A percentile compares a stretch with the other conserved stretches of the same genome.
Conservation (phyloP, 1,140 invertebrate genomes). For the Tenebrio molitor region DNA sequence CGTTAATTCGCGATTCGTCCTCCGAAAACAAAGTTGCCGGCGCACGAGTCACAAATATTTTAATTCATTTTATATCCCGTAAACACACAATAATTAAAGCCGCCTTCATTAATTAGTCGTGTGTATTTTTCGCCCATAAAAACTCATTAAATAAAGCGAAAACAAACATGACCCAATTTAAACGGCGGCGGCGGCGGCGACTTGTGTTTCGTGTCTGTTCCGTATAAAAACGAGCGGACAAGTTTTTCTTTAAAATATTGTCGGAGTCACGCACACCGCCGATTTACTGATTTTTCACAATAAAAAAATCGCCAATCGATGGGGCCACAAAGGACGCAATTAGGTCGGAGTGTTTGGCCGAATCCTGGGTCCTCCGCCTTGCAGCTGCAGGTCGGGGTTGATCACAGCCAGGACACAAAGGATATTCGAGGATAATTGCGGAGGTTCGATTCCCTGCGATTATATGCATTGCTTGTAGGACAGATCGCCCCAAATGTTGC, state of each 20-base stretch:
- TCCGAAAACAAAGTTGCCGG: conserved; percentile 9
- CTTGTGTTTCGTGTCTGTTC: not conserved
- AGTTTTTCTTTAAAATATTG: conserved; percentile 14
- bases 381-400: conserved; percentile 10
- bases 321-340: conserved; percentile 4
- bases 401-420: conserved; percentile 37
- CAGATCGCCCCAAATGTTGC: conserved; percentile 33
- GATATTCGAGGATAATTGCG: conserved; percentile 20
- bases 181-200: not conserved
- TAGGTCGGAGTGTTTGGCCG: not conserved
- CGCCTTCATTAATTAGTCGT: conserved; percentile 14
- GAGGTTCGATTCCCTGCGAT: conserved; percentile 12
- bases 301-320: not conserved
- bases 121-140: not conserved
- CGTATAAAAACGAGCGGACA: not conserved
- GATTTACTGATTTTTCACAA: not conserved
- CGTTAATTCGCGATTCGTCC: conserved; percentile 11
- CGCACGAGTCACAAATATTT: conserved; percentile 5
- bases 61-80: conserved; percentile 1
- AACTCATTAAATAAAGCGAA: conserved; percentile 16
- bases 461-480: conserved; percentile 31
- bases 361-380: conserved; percentile 11
- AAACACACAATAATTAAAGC: conserved; percentile 9
- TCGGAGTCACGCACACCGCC: not conserved
- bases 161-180: conserved; percentile 9